These are phyloP conservation scores for Nomada ruficornis DNA, from an alignment of 2,888 invertebrate genomes.

Conservation along the genomic window DNA sequence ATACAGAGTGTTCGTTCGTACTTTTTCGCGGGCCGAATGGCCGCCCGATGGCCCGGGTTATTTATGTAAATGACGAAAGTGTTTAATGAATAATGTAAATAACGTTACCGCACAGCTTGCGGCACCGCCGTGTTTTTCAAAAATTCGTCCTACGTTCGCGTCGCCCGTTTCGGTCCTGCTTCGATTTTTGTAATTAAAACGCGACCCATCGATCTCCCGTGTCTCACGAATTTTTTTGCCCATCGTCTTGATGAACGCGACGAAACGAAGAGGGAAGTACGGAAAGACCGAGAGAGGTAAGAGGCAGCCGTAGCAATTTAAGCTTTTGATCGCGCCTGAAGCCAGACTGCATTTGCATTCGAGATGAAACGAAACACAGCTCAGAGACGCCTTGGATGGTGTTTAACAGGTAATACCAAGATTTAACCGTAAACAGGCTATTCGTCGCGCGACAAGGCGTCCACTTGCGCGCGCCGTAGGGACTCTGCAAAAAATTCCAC, in stretches of 20 bases:
- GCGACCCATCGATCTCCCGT: conserved; percentile 7
- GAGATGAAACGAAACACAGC: conserved; percentile 74
- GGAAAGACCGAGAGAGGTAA: not conserved
- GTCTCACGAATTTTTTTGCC: not conserved
- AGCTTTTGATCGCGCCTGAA: conserved; percentile 19
- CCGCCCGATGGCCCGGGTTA: conserved; percentile 26
- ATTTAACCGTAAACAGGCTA: conserved; percentile 63
- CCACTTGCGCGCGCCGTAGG: conserved; percentile 37
- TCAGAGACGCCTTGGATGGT: conserved; percentile 28
- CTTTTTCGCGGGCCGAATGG: conserved; percentile 35
- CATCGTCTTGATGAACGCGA: not conserved
- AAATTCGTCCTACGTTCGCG: conserved; percentile 38
- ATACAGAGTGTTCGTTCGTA: conserved; percentile 47
- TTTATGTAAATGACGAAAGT: conserved; percentile 57
- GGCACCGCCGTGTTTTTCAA: conserved; percentile 31
- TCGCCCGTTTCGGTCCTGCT: too few relatives aligned
- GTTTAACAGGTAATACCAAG: conserved; percentile 62
- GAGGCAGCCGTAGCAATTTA: conserved; percentile 3
- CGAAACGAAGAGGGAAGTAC: too few relatives aligned
- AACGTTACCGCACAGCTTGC: conserved; percentile 22
- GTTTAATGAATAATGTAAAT: conserved; percentile 61
- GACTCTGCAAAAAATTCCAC: conserved; percentile 48
- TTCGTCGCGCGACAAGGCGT: conserved; percentile 58
- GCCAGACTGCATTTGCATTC: conserved; percentile 75
- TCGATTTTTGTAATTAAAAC: conserved; percentile 43